A percentile compares a stretch with the other conserved stretches of the same genome.
Evolutionary conservation across 2,888 invertebrate genomes (phyloP).

Genomic region (Xylota segnis): DNA sequence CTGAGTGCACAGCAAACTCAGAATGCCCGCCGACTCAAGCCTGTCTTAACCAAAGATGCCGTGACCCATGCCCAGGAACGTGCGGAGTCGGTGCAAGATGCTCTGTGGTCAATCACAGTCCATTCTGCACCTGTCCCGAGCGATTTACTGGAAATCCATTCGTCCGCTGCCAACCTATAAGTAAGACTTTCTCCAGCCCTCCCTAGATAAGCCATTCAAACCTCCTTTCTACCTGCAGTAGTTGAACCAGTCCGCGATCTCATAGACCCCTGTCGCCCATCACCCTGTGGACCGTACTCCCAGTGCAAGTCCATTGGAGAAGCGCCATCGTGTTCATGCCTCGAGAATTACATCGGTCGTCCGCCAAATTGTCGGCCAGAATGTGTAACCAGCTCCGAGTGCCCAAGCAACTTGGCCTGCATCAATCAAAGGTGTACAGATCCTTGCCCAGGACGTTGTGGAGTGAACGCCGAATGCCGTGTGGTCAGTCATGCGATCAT

Average conservation of each 20-base stretch:
- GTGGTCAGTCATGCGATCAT: conserved; percentile 91
- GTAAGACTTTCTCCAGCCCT: conserved; percentile 81
- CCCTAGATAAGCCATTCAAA: not conserved
- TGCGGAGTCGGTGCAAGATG: conserved; percentile 91
- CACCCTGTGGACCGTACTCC: conserved; percentile 92
- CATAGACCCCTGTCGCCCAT: conserved; percentile 90
- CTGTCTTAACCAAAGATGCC: conserved; percentile 92
- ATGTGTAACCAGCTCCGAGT: conserved; percentile 92
- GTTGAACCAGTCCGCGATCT: conserved; percentile 84
- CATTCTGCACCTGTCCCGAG: conserved; percentile 90
- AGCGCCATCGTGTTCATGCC: conserved; percentile 91
- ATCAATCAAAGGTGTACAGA: conserved; percentile 91
- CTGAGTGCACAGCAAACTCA: conserved; percentile 90
- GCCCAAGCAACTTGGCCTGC: conserved; percentile 89
- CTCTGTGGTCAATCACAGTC: conserved; percentile 92
- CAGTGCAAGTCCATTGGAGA: conserved; percentile 89
- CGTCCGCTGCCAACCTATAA: conserved; percentile 87
- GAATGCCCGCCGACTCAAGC: conserved; percentile 91
- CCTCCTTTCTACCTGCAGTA: conserved; percentile 80
- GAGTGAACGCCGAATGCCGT: conserved; percentile 89
- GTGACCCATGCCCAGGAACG: conserved; percentile 93
- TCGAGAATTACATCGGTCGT: conserved; percentile 87
- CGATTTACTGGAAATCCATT: conserved; percentile 91
- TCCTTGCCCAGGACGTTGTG: conserved; percentile 90
- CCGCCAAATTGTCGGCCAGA: conserved; percentile 93